Conservation (phyloP, 1,140 invertebrate species). For the Drosophila grimshawi region DNA sequence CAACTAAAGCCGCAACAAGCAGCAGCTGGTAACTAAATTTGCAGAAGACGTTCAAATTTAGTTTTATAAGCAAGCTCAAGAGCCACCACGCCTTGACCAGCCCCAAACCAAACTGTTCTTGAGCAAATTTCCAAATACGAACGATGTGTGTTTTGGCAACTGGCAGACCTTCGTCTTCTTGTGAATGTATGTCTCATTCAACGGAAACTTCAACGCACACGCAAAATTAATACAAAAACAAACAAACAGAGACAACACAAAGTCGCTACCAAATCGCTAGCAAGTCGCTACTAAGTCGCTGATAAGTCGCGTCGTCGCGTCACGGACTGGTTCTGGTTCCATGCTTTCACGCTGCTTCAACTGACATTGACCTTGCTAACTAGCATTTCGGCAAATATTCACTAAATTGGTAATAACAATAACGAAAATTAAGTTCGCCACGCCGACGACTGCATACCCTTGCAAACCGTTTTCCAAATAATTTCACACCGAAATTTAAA, state of each 20-base stretch:
- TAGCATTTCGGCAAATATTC: conserved; percentile 59
- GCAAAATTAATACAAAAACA: not conserved
- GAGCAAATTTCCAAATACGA: conserved; percentile 55
- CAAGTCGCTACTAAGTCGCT: conserved; percentile 5
- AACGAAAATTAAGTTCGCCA: not conserved
- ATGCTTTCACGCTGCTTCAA: conserved; percentile 24
- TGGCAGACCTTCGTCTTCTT: conserved; percentile 60
- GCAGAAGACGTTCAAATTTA: conserved; percentile 25
- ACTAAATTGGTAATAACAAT: not conserved
- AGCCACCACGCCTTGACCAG: conserved; percentile 21
- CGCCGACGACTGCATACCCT: not conserved
- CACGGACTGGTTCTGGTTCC: conserved; percentile 25
- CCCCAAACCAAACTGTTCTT: conserved; percentile 52
- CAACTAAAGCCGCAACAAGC: not conserved
- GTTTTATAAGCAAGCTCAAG: conserved; percentile 59
- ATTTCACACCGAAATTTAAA: too few species aligned
- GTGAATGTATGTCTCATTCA: conserved; percentile 5
- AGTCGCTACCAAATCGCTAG: conserved; percentile 1
- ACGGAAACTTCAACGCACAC: conserved; percentile 41
- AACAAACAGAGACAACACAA: not conserved
- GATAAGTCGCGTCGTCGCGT: conserved; percentile 7
- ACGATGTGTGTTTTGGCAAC: conserved; percentile 37
- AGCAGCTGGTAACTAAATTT: conserved; percentile 53
- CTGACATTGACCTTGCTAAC: conserved; percentile 69
- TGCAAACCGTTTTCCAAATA: not conserved